Evolutionary conservation across 1,140 invertebrate species (phyloP).

Genomic region (Halesus radiatus): DNA sequence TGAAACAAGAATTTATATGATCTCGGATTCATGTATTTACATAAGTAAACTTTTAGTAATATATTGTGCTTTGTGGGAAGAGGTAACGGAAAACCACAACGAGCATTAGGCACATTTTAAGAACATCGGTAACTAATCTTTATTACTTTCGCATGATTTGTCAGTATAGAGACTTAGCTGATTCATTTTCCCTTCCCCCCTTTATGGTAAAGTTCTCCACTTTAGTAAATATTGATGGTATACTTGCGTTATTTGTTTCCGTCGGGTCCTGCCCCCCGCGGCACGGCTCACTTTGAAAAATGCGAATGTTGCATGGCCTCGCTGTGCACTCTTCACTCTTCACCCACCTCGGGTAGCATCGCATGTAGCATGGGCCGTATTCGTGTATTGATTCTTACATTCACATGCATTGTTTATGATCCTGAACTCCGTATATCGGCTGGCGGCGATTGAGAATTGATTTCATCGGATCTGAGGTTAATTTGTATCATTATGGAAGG

Average conservation of each 20-base stretch:
- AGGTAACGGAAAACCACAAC: too few species aligned
- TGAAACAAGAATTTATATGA: too few species aligned
- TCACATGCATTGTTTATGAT: constrained; percentile 13
- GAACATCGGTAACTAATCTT: too few species aligned
- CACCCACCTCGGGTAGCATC: background rate
- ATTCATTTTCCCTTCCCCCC: too few species aligned
- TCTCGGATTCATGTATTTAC: too few species aligned
- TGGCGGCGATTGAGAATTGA: background rate
- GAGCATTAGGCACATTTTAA: too few species aligned
- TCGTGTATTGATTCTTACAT: constrained; percentile 28
- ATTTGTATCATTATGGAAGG: background rate
- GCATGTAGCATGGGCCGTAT: background rate
- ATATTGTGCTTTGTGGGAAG: too few species aligned
- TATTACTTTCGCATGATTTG: too few species aligned
- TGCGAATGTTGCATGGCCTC: constrained; percentile 23
- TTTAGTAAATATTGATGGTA: too few species aligned
- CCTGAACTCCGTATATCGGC: background rate
- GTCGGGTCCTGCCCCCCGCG: constrained; percentile 40
- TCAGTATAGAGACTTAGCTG: too few species aligned
- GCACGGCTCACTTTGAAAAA: constrained; percentile 34
- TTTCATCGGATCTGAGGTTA: background rate
- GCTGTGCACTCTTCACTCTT: background rate
- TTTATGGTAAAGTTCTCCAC: too few species aligned
- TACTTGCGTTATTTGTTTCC: constrained; percentile 35
- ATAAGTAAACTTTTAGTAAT: too few species aligned